Evolutionary conservation across 2,113 vertebrate species (phyloP), one percentile per base, ranked within the genome.

Genomic region (Ctenomys sociabilis): DNA sequence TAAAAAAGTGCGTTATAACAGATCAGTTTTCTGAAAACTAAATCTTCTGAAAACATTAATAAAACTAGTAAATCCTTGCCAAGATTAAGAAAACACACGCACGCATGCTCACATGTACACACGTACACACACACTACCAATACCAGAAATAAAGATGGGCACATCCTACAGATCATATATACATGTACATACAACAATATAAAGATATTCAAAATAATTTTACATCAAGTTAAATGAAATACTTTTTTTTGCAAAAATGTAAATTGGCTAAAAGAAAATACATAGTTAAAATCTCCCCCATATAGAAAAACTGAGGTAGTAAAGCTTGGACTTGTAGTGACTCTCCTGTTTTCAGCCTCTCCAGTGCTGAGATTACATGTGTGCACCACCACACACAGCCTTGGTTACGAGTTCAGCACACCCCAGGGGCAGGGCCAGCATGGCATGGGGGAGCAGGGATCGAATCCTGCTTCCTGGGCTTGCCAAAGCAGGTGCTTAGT

Each of bases 241-340:
- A 2, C 61, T 73, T 77, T 92, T 30, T 87, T 28, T 26, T 40
- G 54, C 54, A 78, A 77, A 78, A 91, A 78, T 3, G 91, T 26
- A 90, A 82, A 72, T 59, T 66, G 93, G 54, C 35, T 81, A 91
- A 93, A 93, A 81, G 32, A 90, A 92, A 72, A 3, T 43, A 64
- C 7, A 59, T 80, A 92, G 80, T 57, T 89, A 40, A 85, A 81
- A 84, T 52, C 21, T 70, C 80, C 12, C 24, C 32, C 43, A 88
- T 11, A 59, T 9, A 86, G 57, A 90, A 90, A 96, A 86, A 82
- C 0, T 32, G 12, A 43, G 16, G 37, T 82, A 26, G 57, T 92
- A 22, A 88, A 89, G 54, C 54, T 57, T 4, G 4, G 54, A 57
- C 54, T 57, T 16, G 16, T 57, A 57, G 16, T 16, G 16, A 57